phyloP scores from a whole-genome alignment of 2,888 invertebrate species.

The Pycnomerus fuliginosus region DNA sequence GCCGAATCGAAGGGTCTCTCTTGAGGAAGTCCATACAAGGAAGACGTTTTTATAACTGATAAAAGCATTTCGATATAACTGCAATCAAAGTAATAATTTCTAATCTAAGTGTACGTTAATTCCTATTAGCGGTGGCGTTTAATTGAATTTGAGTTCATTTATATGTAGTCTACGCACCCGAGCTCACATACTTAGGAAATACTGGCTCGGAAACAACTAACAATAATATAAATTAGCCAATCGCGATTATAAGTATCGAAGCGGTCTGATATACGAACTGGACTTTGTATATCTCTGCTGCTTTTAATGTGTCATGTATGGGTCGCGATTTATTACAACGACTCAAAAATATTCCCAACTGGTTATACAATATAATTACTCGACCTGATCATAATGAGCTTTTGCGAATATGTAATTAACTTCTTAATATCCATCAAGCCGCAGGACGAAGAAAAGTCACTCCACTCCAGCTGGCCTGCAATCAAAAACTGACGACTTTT shows the following conservation, averaged over 20 bases:
- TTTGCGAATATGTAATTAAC: no score
- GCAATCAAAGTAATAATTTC: slow-evolving; percentile 44
- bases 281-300: slow-evolving; percentile 39
- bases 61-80: no score
- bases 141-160: slow-evolving; percentile 46
- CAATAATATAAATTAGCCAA: slow-evolving; percentile 38
- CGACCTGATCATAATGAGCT: slow-evolving; percentile 26
- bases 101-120: slow-evolving; percentile 42
- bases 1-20: no score
- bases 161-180: slow-evolving; percentile 40
- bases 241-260: slow-evolving; percentile 42
- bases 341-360: slow-evolving; percentile 24
- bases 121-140: slow-evolving; percentile 43
- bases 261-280: slow-evolving; percentile 34
- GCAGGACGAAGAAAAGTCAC: no score
- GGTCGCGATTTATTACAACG: slow-evolving; percentile 44
- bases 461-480: no score
- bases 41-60: no score
- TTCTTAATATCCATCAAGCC: no score
- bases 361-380: slow-evolving; percentile 34
- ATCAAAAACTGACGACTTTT: no score
- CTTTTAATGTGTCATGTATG: slow-evolving; percentile 48
- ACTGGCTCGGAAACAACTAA: slow-evolving; percentile 13
- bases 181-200: slow-evolving; percentile 31
- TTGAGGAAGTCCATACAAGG: no score